Base-by-base conservation (phyloP, 2,888 invertebrate genomes). In the Parnassius orleans region DNA sequence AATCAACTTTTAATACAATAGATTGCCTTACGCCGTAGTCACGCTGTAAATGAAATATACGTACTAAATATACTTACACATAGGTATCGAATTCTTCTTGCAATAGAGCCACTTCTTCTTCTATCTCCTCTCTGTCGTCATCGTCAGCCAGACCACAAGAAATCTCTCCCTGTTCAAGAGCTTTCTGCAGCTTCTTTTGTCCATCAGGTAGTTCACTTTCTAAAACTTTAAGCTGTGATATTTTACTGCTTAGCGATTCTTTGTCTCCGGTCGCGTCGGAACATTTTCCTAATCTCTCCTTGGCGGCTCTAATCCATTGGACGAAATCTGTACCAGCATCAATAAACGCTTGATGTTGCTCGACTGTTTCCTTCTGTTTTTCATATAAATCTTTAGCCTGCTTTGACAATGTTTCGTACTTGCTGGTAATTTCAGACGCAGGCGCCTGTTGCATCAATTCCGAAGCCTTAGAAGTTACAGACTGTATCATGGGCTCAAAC, bases 401-500 rank as follows among this genome's bases (percentile, higher is more conserved):
- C 80, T 97, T 97, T 48, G 96, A 96, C 24, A 98, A 91, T 24
- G 94, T 95, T 85, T 97, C 96, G 79, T 98, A 98, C 87, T 98
- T 97, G 64, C 94, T 95, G 1, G 97, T 96, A 63, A 98, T 98
- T 88, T 98, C 98, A 33, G 97, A 96, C 11, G 98, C 97, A 2
- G 98, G 98, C 60, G 96, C 96, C 65, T 96, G 96, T 87, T 97
- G 97, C 87, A 96, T 96, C 72, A 98, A 92, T 87, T 97, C 97
- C 72, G 97, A 97, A 67, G 98, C 98, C 91, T 98, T 98, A 59
- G 96, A 96, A 61, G 97, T 95, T 50, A 98, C 97, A 52, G 98
- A 98, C 83, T 98, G 98, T 74, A 98, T 98, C 97, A 98, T 98
- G 57, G 98, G 98, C 84, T 98, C 98, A 87, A 98, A 98, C 59